Evolutionary conservation across 2,797 vertebrate species (phyloP).

Genomic region (Diceros bicornis): DNA sequence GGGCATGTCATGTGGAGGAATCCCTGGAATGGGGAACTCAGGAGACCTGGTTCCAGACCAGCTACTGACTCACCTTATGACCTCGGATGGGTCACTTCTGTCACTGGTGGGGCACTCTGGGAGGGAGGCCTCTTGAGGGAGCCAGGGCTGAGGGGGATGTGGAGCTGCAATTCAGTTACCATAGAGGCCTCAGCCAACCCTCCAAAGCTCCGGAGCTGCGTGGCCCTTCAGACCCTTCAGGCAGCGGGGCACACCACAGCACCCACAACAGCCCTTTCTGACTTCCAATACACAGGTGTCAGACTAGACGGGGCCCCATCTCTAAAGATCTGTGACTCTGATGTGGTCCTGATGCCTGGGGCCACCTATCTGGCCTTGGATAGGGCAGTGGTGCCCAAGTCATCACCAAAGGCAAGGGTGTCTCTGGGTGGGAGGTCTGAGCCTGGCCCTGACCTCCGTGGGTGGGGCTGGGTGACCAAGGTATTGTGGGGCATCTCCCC

Average conservation of each 20-base stretch:
- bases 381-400: not conserved
- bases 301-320: no score
- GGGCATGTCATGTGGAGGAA: accelerated
- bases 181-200: not conserved
- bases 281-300: not conserved
- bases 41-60: not conserved
- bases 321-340: not conserved
- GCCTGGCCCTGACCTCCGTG: not conserved
- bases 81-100: no score
- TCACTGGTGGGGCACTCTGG: not conserved
- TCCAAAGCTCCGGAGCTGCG: not conserved
- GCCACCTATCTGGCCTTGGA: not conserved
- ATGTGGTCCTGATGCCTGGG: no score
- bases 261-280: not conserved
- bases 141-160: not conserved
- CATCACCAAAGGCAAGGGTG: not conserved
- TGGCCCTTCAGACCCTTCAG: not conserved
- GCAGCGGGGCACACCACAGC: no score
- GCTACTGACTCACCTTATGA: not conserved
- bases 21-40: not conserved
- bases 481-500: not conserved
- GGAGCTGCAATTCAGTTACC: accelerated
- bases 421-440: not conserved
- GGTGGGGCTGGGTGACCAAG: not conserved
- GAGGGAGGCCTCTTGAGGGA: not conserved